Base-by-base conservation (phyloP, 2,113 vertebrate species). In the Brienomyrus brachyistius region DNA sequence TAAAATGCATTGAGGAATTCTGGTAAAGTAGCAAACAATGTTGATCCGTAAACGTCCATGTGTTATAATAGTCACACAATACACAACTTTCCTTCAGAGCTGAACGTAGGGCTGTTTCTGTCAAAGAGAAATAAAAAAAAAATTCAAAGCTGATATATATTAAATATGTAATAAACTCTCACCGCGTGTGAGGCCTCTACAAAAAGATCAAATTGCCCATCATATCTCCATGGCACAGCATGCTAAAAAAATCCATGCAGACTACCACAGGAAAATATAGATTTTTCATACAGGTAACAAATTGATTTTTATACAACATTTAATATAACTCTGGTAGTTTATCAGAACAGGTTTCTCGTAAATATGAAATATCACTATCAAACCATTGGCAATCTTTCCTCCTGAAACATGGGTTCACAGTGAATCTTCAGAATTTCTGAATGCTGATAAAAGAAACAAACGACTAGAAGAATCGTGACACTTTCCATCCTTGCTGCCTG, bases 341-440 rank as follows among this genome's bases (percentile, higher is more conserved):
- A 92, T 96, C 93, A 95, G 94, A 97, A 96, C 95, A 96, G 96
- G 92, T 94, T 86, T 95, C 93, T 95, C 9, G 62, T 70, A 70
- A 95, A 95, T 96, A 97, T 95, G 94, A 96, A 97, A 97, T 94
- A 93, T 95, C 94, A 93, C 95, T 96, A 96, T 97, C 95, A 97
- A 97, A 97, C 94, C 94, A 90, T 95, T 94, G 95, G 94, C 96
- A 97, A 96, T 96, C 94, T 96, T 96, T 96, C 95, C 96, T 97
- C 95, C 95, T 95, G 96, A 92, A 97, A 96, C 95, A 95, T 95
- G 47, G 95, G 96, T 97, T 99, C 98, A 99, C 98, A 99, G 98
- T 99, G 98, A 98, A 99, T 95, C 93, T 97, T 98, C 96, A 97
- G 96, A 90, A 82, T 17, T 54, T 50, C 52, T 51, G 23, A 23